Evolutionary conservation across 2,888 invertebrate species (phyloP).

Genomic region (Gasteruption jaculator): DNA sequence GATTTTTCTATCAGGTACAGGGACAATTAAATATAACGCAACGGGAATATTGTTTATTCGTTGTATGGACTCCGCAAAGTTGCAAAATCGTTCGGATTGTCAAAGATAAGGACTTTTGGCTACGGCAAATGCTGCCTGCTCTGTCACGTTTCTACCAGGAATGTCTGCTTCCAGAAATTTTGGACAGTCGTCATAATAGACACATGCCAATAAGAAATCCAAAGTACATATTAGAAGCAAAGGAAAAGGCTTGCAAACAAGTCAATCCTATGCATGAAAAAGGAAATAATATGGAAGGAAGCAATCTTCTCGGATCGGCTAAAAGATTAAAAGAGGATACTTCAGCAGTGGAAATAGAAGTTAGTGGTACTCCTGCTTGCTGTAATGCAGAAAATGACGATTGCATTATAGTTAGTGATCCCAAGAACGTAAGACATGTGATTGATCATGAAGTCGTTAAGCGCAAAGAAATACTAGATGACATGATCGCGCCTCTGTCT

Average conservation of each 20-base stretch:
- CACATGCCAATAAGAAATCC: constrained; percentile 21
- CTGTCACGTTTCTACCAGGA: constrained; percentile 22
- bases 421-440: no score
- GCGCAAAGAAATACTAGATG: no score
- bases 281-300: no score
- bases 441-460: no score
- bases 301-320: no score
- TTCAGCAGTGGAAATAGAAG: no score
- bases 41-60: constrained; percentile 23
- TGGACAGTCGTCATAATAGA: constrained; percentile 20
- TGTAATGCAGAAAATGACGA: constrained; percentile 1
- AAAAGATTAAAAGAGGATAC: no score
- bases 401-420: not conserved
- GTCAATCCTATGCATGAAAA: no score
- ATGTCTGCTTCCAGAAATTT: constrained; percentile 26
- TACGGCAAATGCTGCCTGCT: constrained; percentile 15
- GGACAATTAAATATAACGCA: constrained; percentile 25
- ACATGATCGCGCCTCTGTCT: no score
- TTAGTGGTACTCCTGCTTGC: not conserved
- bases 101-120: constrained; percentile 23
- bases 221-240: constrained; percentile 16
- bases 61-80: constrained; percentile 22
- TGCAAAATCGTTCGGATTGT: constrained; percentile 13
- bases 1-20: constrained; percentile 26
- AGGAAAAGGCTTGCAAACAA: no score